Evolutionary conservation across 2,888 invertebrate species (phyloP), one percentile per base, ranked within the genome.

Genomic region (Autographa pulchrina): DNA sequence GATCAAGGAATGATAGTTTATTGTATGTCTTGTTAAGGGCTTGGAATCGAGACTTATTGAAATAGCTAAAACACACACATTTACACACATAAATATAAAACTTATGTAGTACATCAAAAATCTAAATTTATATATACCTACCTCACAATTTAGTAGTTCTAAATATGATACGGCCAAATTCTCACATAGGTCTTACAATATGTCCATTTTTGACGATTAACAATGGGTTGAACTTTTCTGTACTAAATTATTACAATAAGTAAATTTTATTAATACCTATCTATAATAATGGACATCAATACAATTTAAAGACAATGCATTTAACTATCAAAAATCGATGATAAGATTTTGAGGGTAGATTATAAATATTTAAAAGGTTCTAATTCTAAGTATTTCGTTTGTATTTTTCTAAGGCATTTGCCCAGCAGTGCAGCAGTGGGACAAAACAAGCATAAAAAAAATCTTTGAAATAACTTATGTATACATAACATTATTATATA

Each of bases 261-360:
- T 48, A n/a, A 48, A 48, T 48, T 48, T 48, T n/a, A n/a, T 48
- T n/a, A 48, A 48, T 7, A 48, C 48, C 48, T 48, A 48, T 48
- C 48, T 48, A 48, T 48, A 6, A 48, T 48, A 48, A 48, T 48
- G 48, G 48, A 48, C 48, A 48, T n/a, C n/a, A 48, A 48, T 48
- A 48, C n/a, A n/a, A 48, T 48, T 11, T 38, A 38, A 8, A 8
- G 35, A 35, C 43, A 48, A 48, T 48, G 48, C 48, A 48, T 48
- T 48, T 48, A 41, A 41, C 14, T 43, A 43, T 16, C 43, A 43
- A 43, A 43, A 16, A 43, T 16, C 43, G 3, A 43, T 43, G 16
- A 5, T 5, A 43, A 16, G 4, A 43, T 14, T 43, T 43, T 16
- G 16, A 43, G 14, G 43, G 43, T 43, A 43, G 16, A 14, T 43